Percentiles rank a stretch among this genome's conserved stretches.
Evolutionary conservation across 2,113 vertebrate species (phyloP).

Genomic region (Damaliscus lunatus): DNA sequence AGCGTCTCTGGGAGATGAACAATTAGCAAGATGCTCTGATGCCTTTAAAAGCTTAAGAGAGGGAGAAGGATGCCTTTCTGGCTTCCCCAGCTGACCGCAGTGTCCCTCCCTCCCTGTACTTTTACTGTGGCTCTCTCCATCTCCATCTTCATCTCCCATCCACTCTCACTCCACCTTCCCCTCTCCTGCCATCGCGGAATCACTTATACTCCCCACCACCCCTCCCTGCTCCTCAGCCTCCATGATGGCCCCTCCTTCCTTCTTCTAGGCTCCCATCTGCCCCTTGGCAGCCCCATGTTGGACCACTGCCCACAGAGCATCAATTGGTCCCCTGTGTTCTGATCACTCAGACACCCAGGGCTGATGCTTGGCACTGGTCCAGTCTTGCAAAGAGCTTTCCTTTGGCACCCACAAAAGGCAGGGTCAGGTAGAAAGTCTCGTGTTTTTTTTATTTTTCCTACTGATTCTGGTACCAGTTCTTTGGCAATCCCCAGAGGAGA

Average conservation of each 20-base stretch:
- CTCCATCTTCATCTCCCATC: background rate
- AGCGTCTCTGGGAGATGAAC: slow-evolving; percentile 77
- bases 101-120: fast-evolving
- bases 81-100: background rate
- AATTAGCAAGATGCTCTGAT: slow-evolving; percentile 81
- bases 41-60: slow-evolving; percentile 70
- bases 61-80: slow-evolving; percentile 27
- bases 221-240: background rate
- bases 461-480: slow-evolving; percentile 1
- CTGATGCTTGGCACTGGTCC: background rate
- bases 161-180: background rate
- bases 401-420: background rate
- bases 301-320: background rate
- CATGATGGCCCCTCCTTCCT: background rate
- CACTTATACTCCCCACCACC: background rate
- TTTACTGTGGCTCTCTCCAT: background rate
- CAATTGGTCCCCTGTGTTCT: slow-evolving; percentile 4
- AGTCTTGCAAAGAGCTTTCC: background rate
- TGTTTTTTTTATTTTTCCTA: background rate
- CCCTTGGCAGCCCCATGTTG: background rate
- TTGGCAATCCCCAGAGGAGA: background rate
- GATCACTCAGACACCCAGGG: background rate
- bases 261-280: background rate
- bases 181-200: background rate
- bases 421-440: background rate